Base-by-base conservation (phyloP, 1,140 invertebrate species). In the Trichonephila inaurata region DNA sequence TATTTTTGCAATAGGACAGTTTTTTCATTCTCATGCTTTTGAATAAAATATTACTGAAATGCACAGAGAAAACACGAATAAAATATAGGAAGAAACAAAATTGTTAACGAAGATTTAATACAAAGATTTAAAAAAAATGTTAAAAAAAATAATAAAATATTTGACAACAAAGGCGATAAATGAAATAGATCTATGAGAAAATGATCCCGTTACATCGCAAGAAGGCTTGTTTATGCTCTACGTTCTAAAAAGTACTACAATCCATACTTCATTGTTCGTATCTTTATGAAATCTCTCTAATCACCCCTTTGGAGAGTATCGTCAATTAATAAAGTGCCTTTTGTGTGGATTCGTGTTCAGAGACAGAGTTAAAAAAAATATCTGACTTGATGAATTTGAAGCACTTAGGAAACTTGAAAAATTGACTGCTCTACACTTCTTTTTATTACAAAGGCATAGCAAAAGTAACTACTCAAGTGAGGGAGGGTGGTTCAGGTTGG, bases 371-470 rank as follows among this genome's bases (percentile, higher is more conserved):
- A 4, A 14, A 61, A 60, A 85, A 85, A 85, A 58, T n/a, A 16
- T 14, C 14, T 8, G 19, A 66, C 61, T 64, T 88, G 86, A 88
- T 66, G 33, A 58, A 88, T 88, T 88, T 44, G 86, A 44, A 88
- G 21, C 86, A 88, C 62, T 88, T 88, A 64, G 60, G 21, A 66
- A 28, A 40, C 44, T 72, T 69, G 64, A 72, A 72, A 89, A 69
- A 89, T 89, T 60, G 88, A 89, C 88, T 61, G 60, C n/a, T 18
- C 7, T 40, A 18, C 61, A 60, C 28, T 72, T 62, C 89, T 91
- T 82, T 51, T 91, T 82, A 91, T 81, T 61, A 60, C 61, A 33
- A 28, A 91, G 19, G 58, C 89, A 16, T 24, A 19, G 88, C 24
- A 21, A 33, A 21, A 91, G 72, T 61, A 61, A 82, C 19, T 82